Percentiles rank a stretch among this genome's conserved stretches.
phyloP scores from a whole-genome alignment of 1,140 invertebrate genomes.

The Helicoverpa armigera region DNA sequence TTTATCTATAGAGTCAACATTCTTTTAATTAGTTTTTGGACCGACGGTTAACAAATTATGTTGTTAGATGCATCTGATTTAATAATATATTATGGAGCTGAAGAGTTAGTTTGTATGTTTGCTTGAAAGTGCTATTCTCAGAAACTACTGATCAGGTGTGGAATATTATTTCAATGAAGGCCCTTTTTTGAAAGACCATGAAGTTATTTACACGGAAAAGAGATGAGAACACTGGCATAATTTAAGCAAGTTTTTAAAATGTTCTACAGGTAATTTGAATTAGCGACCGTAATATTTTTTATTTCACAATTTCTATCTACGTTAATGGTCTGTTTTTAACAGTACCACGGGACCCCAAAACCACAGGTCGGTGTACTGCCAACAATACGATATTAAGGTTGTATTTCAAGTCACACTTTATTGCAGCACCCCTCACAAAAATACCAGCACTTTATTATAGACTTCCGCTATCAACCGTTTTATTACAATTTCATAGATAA shows the following conservation, averaged over 20 bases:
- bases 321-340: background rate
- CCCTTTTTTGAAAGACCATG: no score
- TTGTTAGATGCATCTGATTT: no score
- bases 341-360: background rate
- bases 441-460: constrained; percentile 29
- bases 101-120: no score
- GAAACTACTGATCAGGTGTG: no score
- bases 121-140: no score
- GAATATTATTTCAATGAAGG: no score
- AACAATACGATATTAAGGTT: constrained; percentile 35
- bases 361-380: constrained; percentile 29
- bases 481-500: constrained; percentile 40
- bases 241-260: no score
- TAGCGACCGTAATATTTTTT: background rate
- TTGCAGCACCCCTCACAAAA: constrained; percentile 26
- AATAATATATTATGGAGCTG: no score
- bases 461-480: constrained; percentile 36
- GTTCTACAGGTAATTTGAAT: background rate
- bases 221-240: no score
- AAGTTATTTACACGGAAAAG: no score
- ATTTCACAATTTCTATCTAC: no score
- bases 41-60: no score
- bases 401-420: constrained; percentile 42
- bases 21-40: background rate
- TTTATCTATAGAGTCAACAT: background rate